Evolutionary conservation across 1,140 invertebrate species (phyloP).

Genomic region (Planococcus citri): DNA sequence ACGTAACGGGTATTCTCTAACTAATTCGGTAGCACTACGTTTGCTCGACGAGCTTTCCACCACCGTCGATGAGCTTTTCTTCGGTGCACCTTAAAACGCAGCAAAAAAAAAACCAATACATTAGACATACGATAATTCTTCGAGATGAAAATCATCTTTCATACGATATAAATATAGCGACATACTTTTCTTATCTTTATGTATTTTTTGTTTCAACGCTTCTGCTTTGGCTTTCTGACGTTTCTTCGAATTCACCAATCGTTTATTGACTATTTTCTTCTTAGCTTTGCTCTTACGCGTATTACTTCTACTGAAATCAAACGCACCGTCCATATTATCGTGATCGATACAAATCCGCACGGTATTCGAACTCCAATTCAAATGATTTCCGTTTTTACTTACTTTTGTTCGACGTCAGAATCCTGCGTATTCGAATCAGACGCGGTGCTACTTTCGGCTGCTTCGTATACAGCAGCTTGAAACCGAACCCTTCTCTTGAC

Average conservation of each 20-base stretch:
- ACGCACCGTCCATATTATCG: no score
- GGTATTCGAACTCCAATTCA: background rate
- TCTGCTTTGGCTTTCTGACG: background rate
- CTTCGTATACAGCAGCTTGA: background rate
- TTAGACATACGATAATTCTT: no score
- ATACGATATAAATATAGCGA: background rate
- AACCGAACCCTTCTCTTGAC: background rate
- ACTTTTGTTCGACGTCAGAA: background rate
- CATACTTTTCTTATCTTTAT: background rate
- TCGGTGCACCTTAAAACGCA: background rate
- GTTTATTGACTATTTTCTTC: background rate
- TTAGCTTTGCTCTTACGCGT: background rate
- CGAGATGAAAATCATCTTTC: no score
- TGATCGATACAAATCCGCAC: no score
- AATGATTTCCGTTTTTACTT: background rate
- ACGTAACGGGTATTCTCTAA: constrained; percentile 9
- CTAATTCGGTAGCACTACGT: background rate
- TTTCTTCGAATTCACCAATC: background rate
- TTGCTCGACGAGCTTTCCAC: background rate
- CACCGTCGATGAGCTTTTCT: background rate
- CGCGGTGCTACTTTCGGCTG: background rate
- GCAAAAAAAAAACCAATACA: no score
- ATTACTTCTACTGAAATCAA: background rate
- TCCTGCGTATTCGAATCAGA: background rate
- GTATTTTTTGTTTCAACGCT: background rate